A percentile compares a stretch with the other conserved stretches of the same genome.
Conservation (phyloP, 1,140 invertebrate genomes). For the Pogonognathellus flavescens region DNA sequence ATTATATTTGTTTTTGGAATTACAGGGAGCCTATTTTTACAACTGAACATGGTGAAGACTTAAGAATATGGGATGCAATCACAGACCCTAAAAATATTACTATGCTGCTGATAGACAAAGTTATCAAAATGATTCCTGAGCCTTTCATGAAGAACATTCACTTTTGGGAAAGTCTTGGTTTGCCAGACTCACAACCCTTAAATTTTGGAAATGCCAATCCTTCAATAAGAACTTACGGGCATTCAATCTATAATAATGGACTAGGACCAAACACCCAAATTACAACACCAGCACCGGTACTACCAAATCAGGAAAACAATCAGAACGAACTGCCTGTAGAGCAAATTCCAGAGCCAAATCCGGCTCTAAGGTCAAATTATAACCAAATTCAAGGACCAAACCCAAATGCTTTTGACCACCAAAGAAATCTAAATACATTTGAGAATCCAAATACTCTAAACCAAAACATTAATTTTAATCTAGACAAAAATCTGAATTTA, state of each 20-base stretch:
- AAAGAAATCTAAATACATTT: no score
- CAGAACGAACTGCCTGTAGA: no score
- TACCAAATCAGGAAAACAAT: neutral
- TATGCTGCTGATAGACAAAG: slow-evolving; percentile 51
- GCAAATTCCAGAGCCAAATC: no score
- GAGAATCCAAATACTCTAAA: no score
- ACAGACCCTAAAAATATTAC: slow-evolving; percentile 48
- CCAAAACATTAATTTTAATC: no score
- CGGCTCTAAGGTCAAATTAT: no score
- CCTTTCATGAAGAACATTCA: slow-evolving; percentile 52
- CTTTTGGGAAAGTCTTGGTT: slow-evolving; percentile 58
- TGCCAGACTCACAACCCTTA: slow-evolving; percentile 10
- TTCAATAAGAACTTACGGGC: neutral
- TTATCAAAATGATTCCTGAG: slow-evolving; percentile 62
- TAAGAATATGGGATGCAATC: slow-evolving; percentile 57
- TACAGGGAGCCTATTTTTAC: slow-evolving; percentile 58
- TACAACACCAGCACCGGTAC: neutral
- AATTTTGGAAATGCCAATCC: slow-evolving; percentile 6
- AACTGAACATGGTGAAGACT: slow-evolving; percentile 25
- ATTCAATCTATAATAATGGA: neutral
- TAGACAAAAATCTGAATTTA: no score
- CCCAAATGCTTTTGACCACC: no score
- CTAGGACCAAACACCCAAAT: neutral
- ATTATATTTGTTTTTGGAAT: neutral
- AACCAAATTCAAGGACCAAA: no score